These are phyloP conservation scores for Tachina grossa DNA, from an alignment of 2,888 invertebrate species.

Conservation along the genomic window DNA sequence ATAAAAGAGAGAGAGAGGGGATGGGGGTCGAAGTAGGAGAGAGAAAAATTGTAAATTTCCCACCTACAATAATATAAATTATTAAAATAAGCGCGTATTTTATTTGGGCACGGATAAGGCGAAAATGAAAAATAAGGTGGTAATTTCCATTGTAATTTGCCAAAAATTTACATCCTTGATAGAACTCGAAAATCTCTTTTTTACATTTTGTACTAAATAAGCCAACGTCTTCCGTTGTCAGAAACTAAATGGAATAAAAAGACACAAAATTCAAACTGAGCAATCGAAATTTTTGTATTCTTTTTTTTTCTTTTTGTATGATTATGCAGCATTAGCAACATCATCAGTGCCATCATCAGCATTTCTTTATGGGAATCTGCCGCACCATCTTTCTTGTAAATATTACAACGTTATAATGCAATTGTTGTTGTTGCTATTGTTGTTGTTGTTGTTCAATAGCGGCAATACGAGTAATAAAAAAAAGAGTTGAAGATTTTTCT, in stretches of 20 bases:
- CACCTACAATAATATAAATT: conserved; percentile 59
- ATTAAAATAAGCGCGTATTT: conserved; percentile 59
- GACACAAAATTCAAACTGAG: conserved; percentile 76
- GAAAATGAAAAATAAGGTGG: conserved; percentile 33
- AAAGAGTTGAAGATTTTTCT: conserved; percentile 65
- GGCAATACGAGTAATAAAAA: conserved; percentile 47
- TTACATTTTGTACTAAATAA: conserved; percentile 37
- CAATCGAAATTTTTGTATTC: conserved; percentile 79
- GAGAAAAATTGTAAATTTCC: conserved; percentile 13
- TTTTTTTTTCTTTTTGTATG: conserved; percentile 66
- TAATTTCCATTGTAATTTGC: conserved; percentile 70
- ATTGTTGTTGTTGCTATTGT: conserved; percentile 69
- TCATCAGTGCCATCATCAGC: conserved; percentile 60
- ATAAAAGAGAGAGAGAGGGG: too few species aligned
- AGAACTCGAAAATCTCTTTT: conserved; percentile 46
- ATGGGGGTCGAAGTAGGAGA: too few species aligned
- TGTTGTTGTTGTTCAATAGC: conserved; percentile 66
- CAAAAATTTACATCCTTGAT: conserved; percentile 70
- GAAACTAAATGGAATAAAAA: conserved; percentile 38
- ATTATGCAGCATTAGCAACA: conserved; percentile 76
- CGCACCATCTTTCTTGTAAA: conserved; percentile 1
- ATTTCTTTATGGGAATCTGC: conserved; percentile 34
- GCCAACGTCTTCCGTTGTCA: conserved; percentile 55
- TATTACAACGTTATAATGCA: conserved; percentile 53
- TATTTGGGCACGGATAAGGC: background rate